phyloP scores from a whole-genome alignment of 2,888 invertebrate species.

The Leptopilina drosophilae region DNA sequence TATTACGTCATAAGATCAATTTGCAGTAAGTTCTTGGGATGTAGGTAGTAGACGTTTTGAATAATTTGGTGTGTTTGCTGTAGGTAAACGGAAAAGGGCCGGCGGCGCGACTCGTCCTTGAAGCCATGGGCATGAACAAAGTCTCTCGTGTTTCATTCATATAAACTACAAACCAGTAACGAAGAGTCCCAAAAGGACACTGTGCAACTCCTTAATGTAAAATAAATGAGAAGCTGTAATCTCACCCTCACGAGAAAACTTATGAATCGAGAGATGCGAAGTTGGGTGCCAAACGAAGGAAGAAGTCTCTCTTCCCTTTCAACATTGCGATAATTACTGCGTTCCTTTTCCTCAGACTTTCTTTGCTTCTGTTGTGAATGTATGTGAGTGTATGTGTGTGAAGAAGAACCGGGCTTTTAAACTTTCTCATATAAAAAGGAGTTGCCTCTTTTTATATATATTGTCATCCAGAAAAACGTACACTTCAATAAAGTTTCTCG shows the following conservation, averaged over 20 bases:
- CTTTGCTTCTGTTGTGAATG: background rate
- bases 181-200: conserved; percentile 24
- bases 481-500: no score
- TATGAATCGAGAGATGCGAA: conserved; percentile 3
- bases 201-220: conserved; percentile 15
- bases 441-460: no score
- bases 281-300: background rate
- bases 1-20: conserved; percentile 2
- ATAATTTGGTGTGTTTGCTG: conserved; percentile 73
- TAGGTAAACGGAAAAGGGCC: conserved; percentile 38
- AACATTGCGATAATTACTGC: conserved; percentile 1
- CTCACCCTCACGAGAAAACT: conserved; percentile 5
- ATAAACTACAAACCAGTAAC: conserved; percentile 2
- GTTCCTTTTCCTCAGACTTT: background rate
- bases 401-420: no score
- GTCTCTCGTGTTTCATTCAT: conserved; percentile 33
- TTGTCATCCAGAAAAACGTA: no score
- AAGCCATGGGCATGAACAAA: conserved; percentile 25
- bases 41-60: conserved; percentile 56
- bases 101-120: conserved; percentile 3
- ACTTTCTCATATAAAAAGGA: no score
- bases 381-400: no score
- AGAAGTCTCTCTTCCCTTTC: background rate
- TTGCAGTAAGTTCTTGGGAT: background rate
- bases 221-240: conserved; percentile 35